phyloP scores from a whole-genome alignment of 2,113 vertebrate genomes.

The Cepphus grylle region DNA sequence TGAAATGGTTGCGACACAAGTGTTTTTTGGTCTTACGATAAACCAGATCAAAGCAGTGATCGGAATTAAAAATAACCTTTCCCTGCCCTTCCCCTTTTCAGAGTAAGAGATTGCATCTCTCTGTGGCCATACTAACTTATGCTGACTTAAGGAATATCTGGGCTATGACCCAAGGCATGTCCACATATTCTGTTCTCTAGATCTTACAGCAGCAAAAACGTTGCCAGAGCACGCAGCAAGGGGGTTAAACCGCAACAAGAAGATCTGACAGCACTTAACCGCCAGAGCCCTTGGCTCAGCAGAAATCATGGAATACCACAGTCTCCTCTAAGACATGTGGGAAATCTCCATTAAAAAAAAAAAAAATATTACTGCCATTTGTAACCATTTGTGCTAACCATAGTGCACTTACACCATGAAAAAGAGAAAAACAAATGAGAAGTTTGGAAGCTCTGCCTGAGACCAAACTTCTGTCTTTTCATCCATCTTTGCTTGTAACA shows the following conservation, averaged over 20 bases:
- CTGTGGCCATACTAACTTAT: background rate
- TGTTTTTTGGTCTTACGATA: background rate
- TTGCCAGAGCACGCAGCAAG: background rate
- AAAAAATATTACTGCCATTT: background rate
- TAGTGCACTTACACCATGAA: background rate
- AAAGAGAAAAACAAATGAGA: background rate
- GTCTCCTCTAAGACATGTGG: background rate
- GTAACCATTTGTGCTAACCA: background rate
- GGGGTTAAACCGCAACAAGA: background rate
- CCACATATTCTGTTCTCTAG: background rate
- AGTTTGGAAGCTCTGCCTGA: background rate
- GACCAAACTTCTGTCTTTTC: background rate
- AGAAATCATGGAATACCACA: background rate
- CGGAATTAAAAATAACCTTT: background rate
- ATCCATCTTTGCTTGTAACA: background rate
- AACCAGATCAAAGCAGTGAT: background rate
- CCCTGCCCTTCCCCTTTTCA: background rate
- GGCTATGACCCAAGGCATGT: background rate
- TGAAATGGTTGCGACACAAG: background rate
- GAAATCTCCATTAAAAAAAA: background rate
- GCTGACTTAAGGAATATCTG: background rate
- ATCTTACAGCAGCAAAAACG: background rate
- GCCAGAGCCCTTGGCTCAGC: background rate
- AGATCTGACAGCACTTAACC: background rate
- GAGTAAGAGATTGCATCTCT: background rate